phyloP scores from a whole-genome alignment of 1,140 invertebrate species.

The Drosophila repletoides region DNA sequence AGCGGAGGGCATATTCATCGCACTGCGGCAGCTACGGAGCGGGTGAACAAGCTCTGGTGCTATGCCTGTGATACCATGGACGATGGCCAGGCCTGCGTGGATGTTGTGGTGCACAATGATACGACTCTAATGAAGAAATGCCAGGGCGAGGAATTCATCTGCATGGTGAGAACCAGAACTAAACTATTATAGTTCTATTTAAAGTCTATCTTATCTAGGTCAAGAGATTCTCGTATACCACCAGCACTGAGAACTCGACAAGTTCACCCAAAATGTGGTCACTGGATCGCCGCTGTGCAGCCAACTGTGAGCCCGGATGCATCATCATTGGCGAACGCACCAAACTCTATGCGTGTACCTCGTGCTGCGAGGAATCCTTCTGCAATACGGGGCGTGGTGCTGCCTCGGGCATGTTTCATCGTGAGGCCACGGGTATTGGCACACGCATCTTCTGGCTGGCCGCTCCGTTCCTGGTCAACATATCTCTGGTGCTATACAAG shows the following conservation, averaged over 20 bases:
- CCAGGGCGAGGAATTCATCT: constrained; percentile 88
- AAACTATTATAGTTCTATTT: neutral
- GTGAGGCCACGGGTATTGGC: constrained; percentile 76
- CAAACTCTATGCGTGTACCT: constrained; percentile 91
- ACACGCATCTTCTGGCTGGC: constrained; percentile 66
- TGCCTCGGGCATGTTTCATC: constrained; percentile 62
- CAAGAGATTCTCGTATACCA: constrained; percentile 91
- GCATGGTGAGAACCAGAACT: constrained; percentile 86
- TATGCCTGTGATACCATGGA: constrained; percentile 90
- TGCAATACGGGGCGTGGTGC: constrained; percentile 87
- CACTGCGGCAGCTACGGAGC: constrained; percentile 88
- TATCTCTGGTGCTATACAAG: constrained; percentile 65
- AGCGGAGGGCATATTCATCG: constrained; percentile 84
- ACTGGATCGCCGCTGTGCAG: constrained; percentile 90
- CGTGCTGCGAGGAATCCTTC: constrained; percentile 89
- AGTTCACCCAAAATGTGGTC: constrained; percentile 90
- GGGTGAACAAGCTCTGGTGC: constrained; percentile 90
- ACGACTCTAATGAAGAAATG: constrained; percentile 88
- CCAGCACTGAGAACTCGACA: constrained; percentile 90
- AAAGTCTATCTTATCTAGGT: constrained; percentile 84
- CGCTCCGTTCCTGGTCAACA: constrained; percentile 63
- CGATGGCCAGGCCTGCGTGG: constrained; percentile 86
- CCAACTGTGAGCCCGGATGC: constrained; percentile 92
- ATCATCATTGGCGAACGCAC: constrained; percentile 93
- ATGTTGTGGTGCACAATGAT: constrained; percentile 84